Percentiles rank a stretch among this genome's conserved stretches.
Evolutionary conservation across 2,113 vertebrate species (phyloP).

Genomic region (Scophthalmus maximus): DNA sequence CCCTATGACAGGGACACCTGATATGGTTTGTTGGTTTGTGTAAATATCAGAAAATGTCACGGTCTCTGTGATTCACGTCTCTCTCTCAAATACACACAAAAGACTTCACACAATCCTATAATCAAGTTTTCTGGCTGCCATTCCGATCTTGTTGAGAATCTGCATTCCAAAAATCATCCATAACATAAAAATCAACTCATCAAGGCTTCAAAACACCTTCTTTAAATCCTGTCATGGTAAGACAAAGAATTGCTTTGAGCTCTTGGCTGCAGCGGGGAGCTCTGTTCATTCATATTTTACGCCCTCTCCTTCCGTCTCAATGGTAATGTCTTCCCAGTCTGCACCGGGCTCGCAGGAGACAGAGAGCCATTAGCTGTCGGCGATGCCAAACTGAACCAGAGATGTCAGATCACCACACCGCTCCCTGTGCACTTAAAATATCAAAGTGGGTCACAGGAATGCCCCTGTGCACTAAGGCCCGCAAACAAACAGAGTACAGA

Average conservation of each 20-base stretch:
- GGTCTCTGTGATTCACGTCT: no score
- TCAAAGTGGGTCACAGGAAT: conserved; percentile 54
- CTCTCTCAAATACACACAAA: no score
- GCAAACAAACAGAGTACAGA: neutral
- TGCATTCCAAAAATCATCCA: no score
- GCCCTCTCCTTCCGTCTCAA: conserved; percentile 62
- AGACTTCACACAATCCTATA: no score
- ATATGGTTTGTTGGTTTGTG: no score
- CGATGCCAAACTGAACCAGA: conserved; percentile 57
- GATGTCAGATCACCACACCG: conserved; percentile 38
- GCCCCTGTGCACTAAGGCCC: conserved; percentile 11
- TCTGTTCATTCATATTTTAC: conserved; percentile 79
- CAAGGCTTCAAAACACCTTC: conserved; percentile 15
- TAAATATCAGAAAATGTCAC: no score
- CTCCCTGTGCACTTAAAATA: conserved; percentile 54
- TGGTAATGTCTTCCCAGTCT: conserved; percentile 64
- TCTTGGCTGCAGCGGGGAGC: conserved; percentile 31
- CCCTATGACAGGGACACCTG: no score
- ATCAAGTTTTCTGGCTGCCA: no score
- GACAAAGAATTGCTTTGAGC: conserved; percentile 25
- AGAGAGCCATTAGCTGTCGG: conserved; percentile 69
- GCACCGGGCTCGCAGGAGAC: conserved; percentile 51
- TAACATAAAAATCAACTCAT: neutral
- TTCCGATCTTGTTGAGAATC: no score
- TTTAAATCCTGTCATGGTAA: conserved; percentile 33